A percentile compares a stretch with the other conserved stretches of the same genome.
Conservation (phyloP, 2,888 invertebrate genomes). For the Odontocolon sp. region DNA sequence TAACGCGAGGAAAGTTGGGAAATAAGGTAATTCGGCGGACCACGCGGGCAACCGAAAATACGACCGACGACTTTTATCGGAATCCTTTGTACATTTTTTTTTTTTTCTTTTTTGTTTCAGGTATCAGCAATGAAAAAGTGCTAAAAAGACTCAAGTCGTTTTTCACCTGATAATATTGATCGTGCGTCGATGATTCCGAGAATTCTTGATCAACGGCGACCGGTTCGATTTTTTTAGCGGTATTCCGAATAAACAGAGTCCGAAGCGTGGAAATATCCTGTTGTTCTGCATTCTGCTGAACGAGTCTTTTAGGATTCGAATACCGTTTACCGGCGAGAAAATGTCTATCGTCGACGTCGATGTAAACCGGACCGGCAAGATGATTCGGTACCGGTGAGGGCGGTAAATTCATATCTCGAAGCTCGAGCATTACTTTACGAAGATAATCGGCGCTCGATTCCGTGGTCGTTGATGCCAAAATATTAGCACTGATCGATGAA, state of each 20-base stretch:
- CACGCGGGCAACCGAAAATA: constrained; percentile 1
- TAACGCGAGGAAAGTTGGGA: not conserved
- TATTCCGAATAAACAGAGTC: not conserved
- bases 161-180: constrained; percentile 54
- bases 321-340: constrained; percentile 59
- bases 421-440: constrained; percentile 71
- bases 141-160: not conserved
- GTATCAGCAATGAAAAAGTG: not conserved
- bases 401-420: constrained; percentile 68
- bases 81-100: not conserved
- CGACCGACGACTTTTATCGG: not conserved
- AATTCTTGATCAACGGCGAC: constrained; percentile 31
- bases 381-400: constrained; percentile 8
- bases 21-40: constrained; percentile 37
- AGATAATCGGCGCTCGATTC: constrained; percentile 74
- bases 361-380: constrained; percentile 20
- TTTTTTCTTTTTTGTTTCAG: constrained; percentile 17
- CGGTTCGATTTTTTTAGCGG: constrained; percentile 40
- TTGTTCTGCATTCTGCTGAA: constrained; percentile 3
- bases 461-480: constrained; percentile 47
- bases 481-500: constrained; percentile 33
- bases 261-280: constrained; percentile 23
- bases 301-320: constrained; percentile 39
- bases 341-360: constrained; percentile 48
- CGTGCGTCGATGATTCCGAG: constrained; percentile 40